Conservation (phyloP, 2,888 invertebrate species). For the Pammene aurita region DNA sequence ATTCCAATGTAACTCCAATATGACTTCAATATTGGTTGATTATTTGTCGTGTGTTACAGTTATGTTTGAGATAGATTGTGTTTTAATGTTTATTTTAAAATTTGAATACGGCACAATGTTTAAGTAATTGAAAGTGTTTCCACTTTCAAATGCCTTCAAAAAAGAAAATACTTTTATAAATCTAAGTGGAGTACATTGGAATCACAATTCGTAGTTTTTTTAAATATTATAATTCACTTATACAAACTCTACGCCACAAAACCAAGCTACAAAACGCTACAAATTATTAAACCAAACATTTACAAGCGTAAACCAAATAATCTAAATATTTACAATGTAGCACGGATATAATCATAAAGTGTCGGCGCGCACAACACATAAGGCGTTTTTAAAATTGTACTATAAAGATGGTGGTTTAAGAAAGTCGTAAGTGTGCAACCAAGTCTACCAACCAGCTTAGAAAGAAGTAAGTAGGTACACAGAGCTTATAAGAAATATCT, state of each 20-base stretch:
- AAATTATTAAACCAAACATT: conserved; percentile 29
- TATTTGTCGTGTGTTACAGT: too few species aligned
- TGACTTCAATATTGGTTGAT: too few species aligned
- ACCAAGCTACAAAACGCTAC: conserved; percentile 23
- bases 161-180: too few species aligned
- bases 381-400: conserved; percentile 12
- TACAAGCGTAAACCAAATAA: conserved; percentile 26
- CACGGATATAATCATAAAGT: conserved; percentile 27
- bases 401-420: background rate
- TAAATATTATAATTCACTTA: conserved; percentile 8
- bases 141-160: too few species aligned
- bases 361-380: conserved; percentile 14
- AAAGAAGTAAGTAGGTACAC: too few species aligned
- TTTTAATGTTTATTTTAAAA: too few species aligned
- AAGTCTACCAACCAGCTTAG: too few species aligned
- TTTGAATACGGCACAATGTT: too few species aligned
- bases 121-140: too few species aligned
- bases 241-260: conserved; percentile 8
- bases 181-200: background rate
- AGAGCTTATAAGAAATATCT: too few species aligned
- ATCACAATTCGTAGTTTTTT: background rate
- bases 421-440: background rate
- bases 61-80: too few species aligned
- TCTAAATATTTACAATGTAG: conserved; percentile 27
- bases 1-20: too few species aligned